Conservation (phyloP, 2,797 vertebrate species). For the Manis pentadactyla region DNA sequence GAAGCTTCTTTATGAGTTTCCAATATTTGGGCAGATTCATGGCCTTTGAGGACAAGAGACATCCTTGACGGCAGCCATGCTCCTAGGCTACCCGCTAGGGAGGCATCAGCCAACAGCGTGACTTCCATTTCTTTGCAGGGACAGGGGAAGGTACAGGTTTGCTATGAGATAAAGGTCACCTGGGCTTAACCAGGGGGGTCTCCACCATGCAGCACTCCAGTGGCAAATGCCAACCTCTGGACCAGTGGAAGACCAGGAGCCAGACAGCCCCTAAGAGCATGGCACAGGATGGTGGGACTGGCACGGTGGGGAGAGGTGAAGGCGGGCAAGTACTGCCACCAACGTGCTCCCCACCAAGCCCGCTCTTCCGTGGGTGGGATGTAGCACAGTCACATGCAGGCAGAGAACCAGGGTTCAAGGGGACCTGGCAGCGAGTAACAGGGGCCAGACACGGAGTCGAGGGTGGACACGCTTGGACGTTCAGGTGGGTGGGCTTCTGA, state of each 20-base stretch:
- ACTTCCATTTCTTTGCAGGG: neutral
- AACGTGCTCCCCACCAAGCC: accelerated
- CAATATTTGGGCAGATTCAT: accelerated
- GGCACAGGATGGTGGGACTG: no score
- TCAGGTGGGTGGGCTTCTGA: no score
- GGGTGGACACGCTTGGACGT: neutral
- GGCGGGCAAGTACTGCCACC: no score
- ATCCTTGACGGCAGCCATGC: neutral
- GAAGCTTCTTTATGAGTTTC: neutral
- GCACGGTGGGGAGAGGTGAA: neutral
- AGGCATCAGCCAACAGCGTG: neutral
- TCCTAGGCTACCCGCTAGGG: accelerated
- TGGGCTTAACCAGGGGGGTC: neutral
- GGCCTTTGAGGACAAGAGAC: neutral
- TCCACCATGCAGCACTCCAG: neutral
- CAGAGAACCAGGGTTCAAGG: neutral
- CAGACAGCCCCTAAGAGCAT: accelerated
- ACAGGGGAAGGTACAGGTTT: no score
- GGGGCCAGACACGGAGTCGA: neutral
- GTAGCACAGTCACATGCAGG: neutral
- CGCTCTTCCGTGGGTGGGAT: accelerated
- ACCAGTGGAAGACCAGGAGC: no score
- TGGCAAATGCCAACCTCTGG: neutral
- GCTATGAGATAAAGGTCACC: accelerated
- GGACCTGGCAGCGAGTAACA: no score